A percentile compares a stretch with the other conserved stretches of the same genome.
Evolutionary conservation across 2,113 vertebrate genomes (phyloP).

Genomic region (Thunnus maccoyii): DNA sequence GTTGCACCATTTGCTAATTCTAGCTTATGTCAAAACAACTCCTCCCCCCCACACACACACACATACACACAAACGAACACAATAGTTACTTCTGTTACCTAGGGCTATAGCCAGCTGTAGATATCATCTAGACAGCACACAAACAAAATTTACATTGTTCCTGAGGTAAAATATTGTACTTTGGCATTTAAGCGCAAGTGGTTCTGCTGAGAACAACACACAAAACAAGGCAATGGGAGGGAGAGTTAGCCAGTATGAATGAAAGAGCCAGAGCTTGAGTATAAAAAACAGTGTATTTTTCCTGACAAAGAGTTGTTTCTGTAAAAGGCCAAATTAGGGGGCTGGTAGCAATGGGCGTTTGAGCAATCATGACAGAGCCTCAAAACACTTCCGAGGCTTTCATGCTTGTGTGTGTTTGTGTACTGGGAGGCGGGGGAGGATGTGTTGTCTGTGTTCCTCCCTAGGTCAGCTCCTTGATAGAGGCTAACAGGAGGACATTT

Average conservation of each 20-base stretch:
- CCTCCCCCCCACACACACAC: background rate
- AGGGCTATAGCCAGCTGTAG: slow-evolving; percentile 5
- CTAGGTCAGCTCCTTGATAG: slow-evolving; percentile 36
- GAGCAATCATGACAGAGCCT: slow-evolving; percentile 34
- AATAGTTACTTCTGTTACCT: background rate
- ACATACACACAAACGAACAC: background rate
- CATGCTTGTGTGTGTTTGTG: slow-evolving; percentile 10
- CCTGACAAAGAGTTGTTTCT: slow-evolving; percentile 57
- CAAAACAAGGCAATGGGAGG: background rate
- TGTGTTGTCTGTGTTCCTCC: slow-evolving; percentile 4
- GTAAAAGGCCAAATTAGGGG: slow-evolving; percentile 65
- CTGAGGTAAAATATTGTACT: slow-evolving; percentile 18
- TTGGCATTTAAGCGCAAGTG: slow-evolving; percentile 8
- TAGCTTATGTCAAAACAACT: slow-evolving; percentile 9
- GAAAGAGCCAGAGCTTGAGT: background rate
- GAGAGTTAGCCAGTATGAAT: slow-evolving; percentile 7
- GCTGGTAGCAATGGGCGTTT: slow-evolving; percentile 31
- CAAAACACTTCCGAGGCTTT: background rate
- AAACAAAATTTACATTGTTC: slow-evolving; percentile 21
- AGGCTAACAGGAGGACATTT: slow-evolving; percentile 42
- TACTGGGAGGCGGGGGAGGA: background rate
- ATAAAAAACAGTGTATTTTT: background rate
- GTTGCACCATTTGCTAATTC: slow-evolving; percentile 16
- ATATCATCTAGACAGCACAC: background rate
- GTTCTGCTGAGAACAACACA: slow-evolving; percentile 21